phyloP scores from a whole-genome alignment of 2,888 invertebrate genomes.

The Stegana nigrithorax region DNA sequence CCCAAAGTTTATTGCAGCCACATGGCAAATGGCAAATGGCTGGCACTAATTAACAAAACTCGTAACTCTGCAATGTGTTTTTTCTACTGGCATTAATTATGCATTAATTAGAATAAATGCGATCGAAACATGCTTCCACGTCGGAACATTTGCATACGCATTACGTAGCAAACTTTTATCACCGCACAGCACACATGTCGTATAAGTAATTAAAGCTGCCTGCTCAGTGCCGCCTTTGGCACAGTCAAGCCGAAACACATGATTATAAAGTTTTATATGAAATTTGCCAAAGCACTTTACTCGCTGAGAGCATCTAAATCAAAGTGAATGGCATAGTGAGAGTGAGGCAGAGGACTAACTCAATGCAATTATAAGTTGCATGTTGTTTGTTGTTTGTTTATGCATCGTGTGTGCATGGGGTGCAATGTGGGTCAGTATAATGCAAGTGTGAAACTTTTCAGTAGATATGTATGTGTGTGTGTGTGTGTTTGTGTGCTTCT shows the following conservation, averaged over 20 bases:
- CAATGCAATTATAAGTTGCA: not conserved
- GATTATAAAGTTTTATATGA: not conserved
- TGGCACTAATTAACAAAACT: too few species aligned
- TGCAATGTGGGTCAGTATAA: not conserved
- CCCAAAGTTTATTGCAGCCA: not conserved
- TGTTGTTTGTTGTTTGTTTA: too few species aligned
- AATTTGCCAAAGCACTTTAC: not conserved
- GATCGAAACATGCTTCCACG: too few species aligned
- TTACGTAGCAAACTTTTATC: too few species aligned
- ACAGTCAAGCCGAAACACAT: not conserved
- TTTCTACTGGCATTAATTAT: too few species aligned
- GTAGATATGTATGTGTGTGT: slow-evolving; percentile 8
- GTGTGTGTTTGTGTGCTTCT: slow-evolving; percentile 12
- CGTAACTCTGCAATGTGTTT: too few species aligned
- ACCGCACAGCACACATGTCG: too few species aligned
- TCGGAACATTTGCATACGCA: too few species aligned
- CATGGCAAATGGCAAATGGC: not conserved
- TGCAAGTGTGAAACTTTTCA: not conserved
- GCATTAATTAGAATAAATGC: too few species aligned
- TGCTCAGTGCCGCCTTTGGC: not conserved
- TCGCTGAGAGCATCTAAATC: not conserved
- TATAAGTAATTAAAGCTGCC: not conserved
- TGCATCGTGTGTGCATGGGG: too few species aligned
- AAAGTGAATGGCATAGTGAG: too few species aligned
- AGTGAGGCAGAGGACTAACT: too few species aligned